These are phyloP conservation scores for Deilephila porcellus DNA, from an alignment of 2,888 invertebrate genomes.

Conservation along the genomic window DNA sequence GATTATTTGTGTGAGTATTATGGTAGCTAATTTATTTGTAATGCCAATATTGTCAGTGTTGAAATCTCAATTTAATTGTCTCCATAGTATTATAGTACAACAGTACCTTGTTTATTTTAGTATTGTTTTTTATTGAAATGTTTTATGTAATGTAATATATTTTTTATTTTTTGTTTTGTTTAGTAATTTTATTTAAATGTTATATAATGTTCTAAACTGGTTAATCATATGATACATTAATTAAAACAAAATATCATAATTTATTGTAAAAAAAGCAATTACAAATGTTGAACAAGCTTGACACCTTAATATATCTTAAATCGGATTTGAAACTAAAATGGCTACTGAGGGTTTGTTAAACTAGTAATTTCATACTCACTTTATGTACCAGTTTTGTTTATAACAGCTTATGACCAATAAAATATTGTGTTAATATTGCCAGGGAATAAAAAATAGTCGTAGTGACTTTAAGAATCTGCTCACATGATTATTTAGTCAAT, in stretches of 20 bases:
- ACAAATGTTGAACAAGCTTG: no score
- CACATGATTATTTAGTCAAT: neutral
- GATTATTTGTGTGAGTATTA: neutral
- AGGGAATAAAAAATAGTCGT: no score
- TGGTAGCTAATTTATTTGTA: constrained; percentile 8
- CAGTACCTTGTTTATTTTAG: constrained; percentile 16
- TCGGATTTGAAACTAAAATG: no score
- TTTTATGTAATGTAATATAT: neutral
- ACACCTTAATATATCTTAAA: no score
- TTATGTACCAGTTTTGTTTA: no score
- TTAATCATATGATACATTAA: neutral
- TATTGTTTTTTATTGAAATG: constrained; percentile 2
- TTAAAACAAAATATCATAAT: no score
- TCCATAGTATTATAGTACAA: neutral
- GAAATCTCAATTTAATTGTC: neutral
- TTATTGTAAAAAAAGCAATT: no score
- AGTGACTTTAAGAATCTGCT: neutral
- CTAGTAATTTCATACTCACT: no score
- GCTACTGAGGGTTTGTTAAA: no score
- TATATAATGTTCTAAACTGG: neutral
- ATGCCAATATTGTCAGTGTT: neutral
- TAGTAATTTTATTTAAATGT: neutral
- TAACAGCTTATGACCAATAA: no score
- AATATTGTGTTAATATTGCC: no score
- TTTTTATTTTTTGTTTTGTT: neutral